A percentile compares a stretch with the other conserved stretches of the same genome.
Evolutionary conservation across 2,797 vertebrate species (phyloP).

Genomic region (Spea hammondii): DNA sequence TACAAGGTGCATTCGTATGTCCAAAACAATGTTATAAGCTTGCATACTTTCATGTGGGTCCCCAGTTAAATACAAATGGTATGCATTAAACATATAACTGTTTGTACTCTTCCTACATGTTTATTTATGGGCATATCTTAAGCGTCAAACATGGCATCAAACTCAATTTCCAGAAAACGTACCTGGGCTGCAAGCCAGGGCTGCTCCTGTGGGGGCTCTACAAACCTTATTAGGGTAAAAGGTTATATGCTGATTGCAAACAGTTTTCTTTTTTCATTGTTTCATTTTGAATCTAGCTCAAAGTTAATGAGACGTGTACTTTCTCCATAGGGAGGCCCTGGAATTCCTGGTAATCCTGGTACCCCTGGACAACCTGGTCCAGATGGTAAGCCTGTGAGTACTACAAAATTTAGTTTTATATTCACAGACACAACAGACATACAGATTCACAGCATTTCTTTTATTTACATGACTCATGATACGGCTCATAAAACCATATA

Average conservation of each 20-base stretch:
- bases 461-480: not conserved
- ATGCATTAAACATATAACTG: not conserved
- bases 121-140: not conserved
- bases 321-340: conserved; percentile 79
- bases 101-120: not conserved
- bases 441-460: not conserved
- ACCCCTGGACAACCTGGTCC: conserved; percentile 89
- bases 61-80: too few species aligned
- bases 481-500: too few species aligned
- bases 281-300: conserved; percentile 8
- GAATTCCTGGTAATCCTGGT: conserved; percentile 77
- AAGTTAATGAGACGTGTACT: conserved; percentile 13
- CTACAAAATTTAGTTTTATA: conserved; percentile 84
- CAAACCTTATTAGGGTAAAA: conserved; percentile 26
- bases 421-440: conserved; percentile 9
- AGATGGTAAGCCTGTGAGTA: conserved; percentile 99
- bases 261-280: conserved; percentile 19
- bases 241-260: conserved; percentile 15
- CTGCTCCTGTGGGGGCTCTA: conserved; percentile 32
- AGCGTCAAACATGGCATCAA: conserved; percentile 2
- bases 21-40: too few species aligned
- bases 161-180: conserved; percentile 24
- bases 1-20: not conserved
- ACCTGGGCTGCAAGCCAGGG: not conserved
- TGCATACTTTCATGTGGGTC: too few species aligned